phyloP scores from a whole-genome alignment of 2,888 invertebrate species.

The Brenthis ino region DNA sequence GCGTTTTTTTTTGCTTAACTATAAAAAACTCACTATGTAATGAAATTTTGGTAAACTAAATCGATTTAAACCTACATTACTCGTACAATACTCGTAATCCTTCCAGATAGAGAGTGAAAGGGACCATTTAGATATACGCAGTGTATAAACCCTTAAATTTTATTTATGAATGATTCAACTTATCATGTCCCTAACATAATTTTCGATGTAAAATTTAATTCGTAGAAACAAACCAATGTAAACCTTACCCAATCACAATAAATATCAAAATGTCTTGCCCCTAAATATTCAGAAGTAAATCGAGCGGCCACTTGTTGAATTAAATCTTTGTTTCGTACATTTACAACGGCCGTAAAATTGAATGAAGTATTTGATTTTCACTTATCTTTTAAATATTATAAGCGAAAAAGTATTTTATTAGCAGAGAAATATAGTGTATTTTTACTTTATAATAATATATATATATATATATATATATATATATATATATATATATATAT shows the following conservation, averaged over 20 bases:
- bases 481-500: no score
- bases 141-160: neutral
- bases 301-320: conserved; percentile 72
- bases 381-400: neutral
- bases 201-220: conserved; percentile 11
- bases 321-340: conserved; percentile 73
- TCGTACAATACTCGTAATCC: no score
- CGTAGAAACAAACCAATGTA: conserved; percentile 10
- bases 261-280: conserved; percentile 26
- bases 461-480: no score
- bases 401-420: neutral
- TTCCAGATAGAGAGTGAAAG: no score
- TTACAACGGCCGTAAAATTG: conserved; percentile 51
- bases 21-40: no score
- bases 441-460: no score
- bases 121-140: neutral
- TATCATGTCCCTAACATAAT: conserved; percentile 14
- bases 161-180: conserved; percentile 4
- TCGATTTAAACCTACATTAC: no score
- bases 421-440: no score
- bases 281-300: conserved; percentile 32
- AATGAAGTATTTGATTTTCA: conserved; percentile 52
- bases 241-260: conserved; percentile 20
- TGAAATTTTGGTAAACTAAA: no score
- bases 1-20: no score